Evolutionary conservation across 2,888 invertebrate species (phyloP).

Genomic region (Xestia sexstrigata): DNA sequence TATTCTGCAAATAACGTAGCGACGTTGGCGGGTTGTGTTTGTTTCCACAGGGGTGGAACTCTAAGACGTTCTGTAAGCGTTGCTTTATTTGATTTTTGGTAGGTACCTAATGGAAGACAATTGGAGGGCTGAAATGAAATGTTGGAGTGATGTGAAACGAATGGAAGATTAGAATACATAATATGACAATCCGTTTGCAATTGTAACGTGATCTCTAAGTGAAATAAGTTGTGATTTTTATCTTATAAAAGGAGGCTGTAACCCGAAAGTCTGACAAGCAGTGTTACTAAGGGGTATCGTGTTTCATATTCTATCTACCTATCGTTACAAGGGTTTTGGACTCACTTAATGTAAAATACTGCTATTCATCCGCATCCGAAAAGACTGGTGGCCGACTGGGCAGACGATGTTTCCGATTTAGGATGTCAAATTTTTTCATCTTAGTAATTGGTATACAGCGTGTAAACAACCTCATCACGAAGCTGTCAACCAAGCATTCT

Average conservation of each 20-base stretch:
- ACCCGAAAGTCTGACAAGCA: background rate
- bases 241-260: background rate
- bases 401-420: background rate
- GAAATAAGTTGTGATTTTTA: conserved; percentile 6
- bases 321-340: background rate
- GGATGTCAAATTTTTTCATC: background rate
- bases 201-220: background rate
- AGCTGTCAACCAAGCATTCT: no score
- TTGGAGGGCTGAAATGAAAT: background rate
- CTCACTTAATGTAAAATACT: background rate
- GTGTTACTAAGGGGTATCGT: background rate
- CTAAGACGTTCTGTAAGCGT: conserved; percentile 35
- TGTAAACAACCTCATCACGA: no score
- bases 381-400: background rate
- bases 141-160: conserved; percentile 3
- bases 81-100: conserved; percentile 33
- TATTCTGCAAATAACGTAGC: conserved; percentile 49
- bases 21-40: conserved; percentile 39
- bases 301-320: background rate
- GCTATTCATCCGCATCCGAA: background rate
- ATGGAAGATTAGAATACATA: conserved; percentile 8
- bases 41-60: conserved; percentile 30
- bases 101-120: conserved; percentile 9
- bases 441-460: background rate
- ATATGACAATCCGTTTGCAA: background rate